Base-by-base conservation (phyloP, 2,888 invertebrate species). In the Eilema caniola region DNA sequence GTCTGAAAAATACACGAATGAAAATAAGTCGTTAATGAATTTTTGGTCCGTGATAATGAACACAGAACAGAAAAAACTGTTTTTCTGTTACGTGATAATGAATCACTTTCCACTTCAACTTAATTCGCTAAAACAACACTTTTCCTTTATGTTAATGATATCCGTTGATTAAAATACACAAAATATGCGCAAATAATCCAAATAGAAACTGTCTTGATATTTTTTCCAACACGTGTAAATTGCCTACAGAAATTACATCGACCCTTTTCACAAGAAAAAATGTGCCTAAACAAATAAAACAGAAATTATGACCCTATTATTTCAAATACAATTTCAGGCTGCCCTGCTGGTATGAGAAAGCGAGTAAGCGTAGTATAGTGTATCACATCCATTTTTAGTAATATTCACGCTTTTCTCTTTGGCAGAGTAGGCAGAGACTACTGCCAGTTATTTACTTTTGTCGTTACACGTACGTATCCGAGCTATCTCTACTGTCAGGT, bases 221-320 rank as follows among this genome's bases (percentile, higher is more conserved):
- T 61, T 57, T 62, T 67, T 31, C 53, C 67, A 53, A 33, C 62
- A 53, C 62, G 24, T 62, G 67, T 62, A 59, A 60, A 69, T 63
- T 53, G 57, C 59, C 65, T 33, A 47, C 61, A 65, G 65, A 65
- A 64, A 64, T 71, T 64, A 67, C 37, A n/a, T 53, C 60, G 60
- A 60, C 33, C 64, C 60, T 64, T 69, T 53, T 24, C 12, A 25
- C 47, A 60, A 28, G 41, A 59, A 53, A 70, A 78, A 76, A 81
- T 70, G 33, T 62, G 62, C 60, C 25, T 66, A 62, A 74, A 71
- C 70, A 71, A 77, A 72, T 72, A 61, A 71, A 72, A 77, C n/a
- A 61, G 28, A 41, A 71, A 66, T 62, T 64, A 69, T 76, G 66
- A 31, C 61, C 37, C 20, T 68, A 66, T 69, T 69, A 25, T 66